A percentile compares a stretch with the other conserved stretches of the same genome.
These are phyloP conservation scores for Rutpela maculata DNA, from an alignment of 2,888 invertebrate species.

Conservation along the genomic window DNA sequence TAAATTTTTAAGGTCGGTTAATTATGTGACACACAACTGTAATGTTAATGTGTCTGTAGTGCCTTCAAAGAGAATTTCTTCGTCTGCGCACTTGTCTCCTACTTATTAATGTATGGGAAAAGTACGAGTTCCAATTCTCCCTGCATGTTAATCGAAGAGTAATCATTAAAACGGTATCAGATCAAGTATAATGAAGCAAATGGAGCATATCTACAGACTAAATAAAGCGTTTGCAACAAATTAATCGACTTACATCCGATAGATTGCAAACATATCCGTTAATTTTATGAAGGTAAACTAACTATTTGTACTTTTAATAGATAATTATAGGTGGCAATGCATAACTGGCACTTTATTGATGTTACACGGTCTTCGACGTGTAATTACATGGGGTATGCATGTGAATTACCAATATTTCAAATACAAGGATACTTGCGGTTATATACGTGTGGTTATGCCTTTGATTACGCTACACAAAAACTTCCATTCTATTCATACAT, in stretches of 20 bases:
- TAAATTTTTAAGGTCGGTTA: no score
- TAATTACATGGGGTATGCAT: slow-evolving; percentile 45
- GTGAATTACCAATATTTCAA: slow-evolving; percentile 35
- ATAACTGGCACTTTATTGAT: slow-evolving; percentile 49
- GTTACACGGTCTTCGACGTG: slow-evolving; percentile 30
- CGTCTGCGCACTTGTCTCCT: no score
- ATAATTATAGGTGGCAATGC: slow-evolving; percentile 60
- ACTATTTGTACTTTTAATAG: slow-evolving; percentile 61
- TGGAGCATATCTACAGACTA: slow-evolving; percentile 30
- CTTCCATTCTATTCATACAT: slow-evolving; percentile 15
- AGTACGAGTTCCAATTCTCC: background rate
- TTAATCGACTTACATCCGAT: slow-evolving; percentile 24
- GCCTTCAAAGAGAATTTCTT: no score
- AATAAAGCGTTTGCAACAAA: slow-evolving; percentile 7
- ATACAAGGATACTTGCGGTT: background rate
- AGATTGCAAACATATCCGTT: slow-evolving; percentile 13
- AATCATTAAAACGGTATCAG: slow-evolving; percentile 11
- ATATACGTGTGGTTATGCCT: slow-evolving; percentile 9
- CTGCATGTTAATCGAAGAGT: slow-evolving; percentile 8
- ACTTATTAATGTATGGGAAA: no score
- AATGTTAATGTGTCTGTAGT: no score
- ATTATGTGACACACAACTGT: no score
- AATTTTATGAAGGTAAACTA: slow-evolving; percentile 9
- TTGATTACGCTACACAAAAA: slow-evolving; percentile 8
- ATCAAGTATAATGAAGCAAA: slow-evolving; percentile 14